Base-by-base conservation (phyloP, 1,140 invertebrate genomes). In the Helicoverpa armigera region DNA sequence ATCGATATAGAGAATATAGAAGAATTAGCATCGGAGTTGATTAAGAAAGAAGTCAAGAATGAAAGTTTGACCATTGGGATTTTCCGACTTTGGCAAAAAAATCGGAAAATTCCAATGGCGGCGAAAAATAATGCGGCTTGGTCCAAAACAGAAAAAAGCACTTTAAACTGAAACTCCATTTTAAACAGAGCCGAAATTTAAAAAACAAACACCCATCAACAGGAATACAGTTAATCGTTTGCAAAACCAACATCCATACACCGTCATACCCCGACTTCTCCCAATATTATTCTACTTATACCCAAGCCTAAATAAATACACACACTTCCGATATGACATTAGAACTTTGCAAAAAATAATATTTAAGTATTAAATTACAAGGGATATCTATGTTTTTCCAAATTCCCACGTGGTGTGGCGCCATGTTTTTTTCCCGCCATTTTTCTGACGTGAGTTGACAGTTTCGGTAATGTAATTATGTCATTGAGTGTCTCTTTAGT, bases 221-320 rank as follows among this genome's bases (percentile, higher is more conserved):
- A 72, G 3, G 70, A 70, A 70, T 76, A 77, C 60, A 53, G 67
- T 83, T 72, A 80, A 67, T 88, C 65, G 83, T 89, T 88, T 87
- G 75, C 83, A 85, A 81, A 85, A 85, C 85, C 88, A 88, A 89
- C 84, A 86, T 65, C 18, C 58, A 79, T 31, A 86, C 43, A 69
- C 75, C 80, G 78, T 88, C 89, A 79, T 86, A 85, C 84, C 83
- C 82, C 65, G 79, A 13, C 69, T 70, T 70, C 82, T 60, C 80
- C 83, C 85, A 90, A 90, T 90, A 91, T 92, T 91, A 89, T 92
- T 88, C 87, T 89, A 87, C 87, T 90, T 89, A 91, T 83, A 78
- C 48, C 14, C 63, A 80, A 75, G 65, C 91, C 92, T 92, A 90
- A 93, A 84, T 75, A 89, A 93, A 93, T 88, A 93, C 35, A 73